Base-by-base conservation (phyloP, 2,113 vertebrate species). In the Pedionomus torquatus region DNA sequence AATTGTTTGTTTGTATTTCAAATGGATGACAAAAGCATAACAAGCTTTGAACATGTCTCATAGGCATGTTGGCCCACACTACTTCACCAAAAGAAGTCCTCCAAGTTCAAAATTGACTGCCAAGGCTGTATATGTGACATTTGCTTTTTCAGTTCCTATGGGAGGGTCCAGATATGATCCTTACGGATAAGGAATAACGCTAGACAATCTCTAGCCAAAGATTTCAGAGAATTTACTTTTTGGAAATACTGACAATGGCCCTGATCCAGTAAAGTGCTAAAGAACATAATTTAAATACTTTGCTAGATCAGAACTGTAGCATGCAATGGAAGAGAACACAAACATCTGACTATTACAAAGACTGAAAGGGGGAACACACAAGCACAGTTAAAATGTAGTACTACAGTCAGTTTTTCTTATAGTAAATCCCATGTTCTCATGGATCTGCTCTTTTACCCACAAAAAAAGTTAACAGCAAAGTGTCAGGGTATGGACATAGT, bases 51-150 rank as follows among this genome's bases (percentile, higher is more conserved):
- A 92, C 74, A 57, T 74, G 64, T 96, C 86, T 96, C 86, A 72
- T 9, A 95, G 65, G 83, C 90, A 69, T 65, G 52, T 64, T 94
- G 92, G 90, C 89, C 86, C 69, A 89, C 51, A 46, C 19, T 44
- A 23, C 41, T 84, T 65, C 61, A 90, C 69, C 80, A 91, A 78
- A 90, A 92, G 68, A 90, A 95, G 86, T 75, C 88, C 91, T 95
- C 91, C 93, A 94, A 96, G 86, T 95, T 92, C 90, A 95, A 87
- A 95, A 93, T n/a, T 63, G 52, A 61, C 97, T 97, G 94, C 96
- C 95, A 95, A 96, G 81, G 46, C 94, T 89, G 77, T 61, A 95
- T 72, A 93, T 80, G 84, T 92, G 94, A 97, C 91, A 95, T 97
- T 92, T 92, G 91, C 86, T 92, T 89, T 92, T 97, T 95, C 52